phyloP scores from a whole-genome alignment of 2,888 invertebrate genomes.

The Drosophila anomalata region DNA sequence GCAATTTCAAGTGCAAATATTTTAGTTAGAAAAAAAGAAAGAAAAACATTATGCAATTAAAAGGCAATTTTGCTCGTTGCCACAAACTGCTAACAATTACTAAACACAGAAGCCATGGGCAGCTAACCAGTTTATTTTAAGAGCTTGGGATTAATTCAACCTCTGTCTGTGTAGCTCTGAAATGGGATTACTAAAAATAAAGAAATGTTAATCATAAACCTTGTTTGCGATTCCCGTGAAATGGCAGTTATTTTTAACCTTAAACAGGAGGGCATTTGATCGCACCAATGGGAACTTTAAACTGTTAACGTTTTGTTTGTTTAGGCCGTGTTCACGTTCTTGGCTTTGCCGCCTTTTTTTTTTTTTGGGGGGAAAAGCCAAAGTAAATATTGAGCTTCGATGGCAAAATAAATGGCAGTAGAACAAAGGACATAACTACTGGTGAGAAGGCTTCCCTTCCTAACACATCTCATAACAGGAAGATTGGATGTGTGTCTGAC shows the following conservation, averaged over 20 bases:
- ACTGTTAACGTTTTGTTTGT: slow-evolving; percentile 60
- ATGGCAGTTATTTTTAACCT: not conserved
- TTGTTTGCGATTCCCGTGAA: not conserved
- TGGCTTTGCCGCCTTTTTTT: slow-evolving; percentile 40
- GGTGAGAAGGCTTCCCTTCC: slow-evolving; percentile 26
- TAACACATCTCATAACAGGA: not conserved
- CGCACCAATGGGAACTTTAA: slow-evolving; percentile 23
- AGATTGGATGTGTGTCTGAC: slow-evolving; percentile 18
- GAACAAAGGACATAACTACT: slow-evolving; percentile 12
- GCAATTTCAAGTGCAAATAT: slow-evolving; percentile 64
- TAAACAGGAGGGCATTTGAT: not conserved
- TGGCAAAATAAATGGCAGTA: slow-evolving; percentile 15
- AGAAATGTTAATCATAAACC: not conserved
- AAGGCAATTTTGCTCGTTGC: slow-evolving; percentile 63
- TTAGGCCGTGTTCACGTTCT: slow-evolving; percentile 49
- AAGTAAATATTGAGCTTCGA: slow-evolving; percentile 61
- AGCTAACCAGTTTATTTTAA: not conserved
- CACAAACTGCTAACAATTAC: slow-evolving; percentile 49
- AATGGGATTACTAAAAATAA: not conserved
- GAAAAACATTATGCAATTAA: slow-evolving; percentile 64
- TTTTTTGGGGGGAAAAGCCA: slow-evolving; percentile 13
- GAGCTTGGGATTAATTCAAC: not conserved
- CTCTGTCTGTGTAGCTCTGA: not conserved
- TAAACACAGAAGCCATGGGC: not conserved
- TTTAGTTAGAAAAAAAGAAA: slow-evolving; percentile 35